Conservation (phyloP, 2,888 invertebrate species). For the Masnerella sp. region DNA sequence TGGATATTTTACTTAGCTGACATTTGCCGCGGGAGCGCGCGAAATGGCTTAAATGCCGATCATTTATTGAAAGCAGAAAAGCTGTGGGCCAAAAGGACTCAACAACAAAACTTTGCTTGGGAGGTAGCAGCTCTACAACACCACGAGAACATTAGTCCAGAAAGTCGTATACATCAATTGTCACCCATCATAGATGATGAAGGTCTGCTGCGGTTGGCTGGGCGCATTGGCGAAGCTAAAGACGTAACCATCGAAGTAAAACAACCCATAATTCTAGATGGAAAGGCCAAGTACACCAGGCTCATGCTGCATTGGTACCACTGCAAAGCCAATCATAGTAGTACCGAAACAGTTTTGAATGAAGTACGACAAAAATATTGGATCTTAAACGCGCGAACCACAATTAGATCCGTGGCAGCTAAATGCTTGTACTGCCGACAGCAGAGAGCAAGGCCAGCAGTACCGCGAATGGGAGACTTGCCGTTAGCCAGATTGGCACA, state of each 20-base stretch:
- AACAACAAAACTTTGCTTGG: neutral
- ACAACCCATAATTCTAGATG: neutral
- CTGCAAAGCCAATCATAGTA: neutral
- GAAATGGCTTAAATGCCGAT: neutral
- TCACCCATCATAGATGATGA: neutral
- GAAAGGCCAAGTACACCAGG: neutral
- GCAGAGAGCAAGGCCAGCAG: conserved; percentile 18
- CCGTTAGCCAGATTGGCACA: neutral
- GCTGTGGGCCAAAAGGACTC: neutral
- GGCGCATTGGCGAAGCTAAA: neutral
- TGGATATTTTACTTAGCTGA: neutral
- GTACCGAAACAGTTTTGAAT: neutral
- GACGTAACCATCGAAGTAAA: neutral
- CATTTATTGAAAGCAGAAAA: neutral
- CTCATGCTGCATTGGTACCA: neutral
- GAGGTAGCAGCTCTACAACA: neutral
- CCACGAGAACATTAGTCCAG: neutral
- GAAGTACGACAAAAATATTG: conserved; percentile 14
- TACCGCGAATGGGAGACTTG: conserved; percentile 3
- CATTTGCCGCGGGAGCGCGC: conserved; percentile 8
- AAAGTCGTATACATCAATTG: neutral
- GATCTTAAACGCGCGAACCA: conserved; percentile 6
- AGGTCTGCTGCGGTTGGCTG: neutral
- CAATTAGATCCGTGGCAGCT: conserved; percentile 12
- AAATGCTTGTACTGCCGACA: conserved; percentile 17